These are phyloP conservation scores for Semicossyphus pulcher DNA, from an alignment of 2,113 vertebrate species.

Conservation along the genomic window DNA sequence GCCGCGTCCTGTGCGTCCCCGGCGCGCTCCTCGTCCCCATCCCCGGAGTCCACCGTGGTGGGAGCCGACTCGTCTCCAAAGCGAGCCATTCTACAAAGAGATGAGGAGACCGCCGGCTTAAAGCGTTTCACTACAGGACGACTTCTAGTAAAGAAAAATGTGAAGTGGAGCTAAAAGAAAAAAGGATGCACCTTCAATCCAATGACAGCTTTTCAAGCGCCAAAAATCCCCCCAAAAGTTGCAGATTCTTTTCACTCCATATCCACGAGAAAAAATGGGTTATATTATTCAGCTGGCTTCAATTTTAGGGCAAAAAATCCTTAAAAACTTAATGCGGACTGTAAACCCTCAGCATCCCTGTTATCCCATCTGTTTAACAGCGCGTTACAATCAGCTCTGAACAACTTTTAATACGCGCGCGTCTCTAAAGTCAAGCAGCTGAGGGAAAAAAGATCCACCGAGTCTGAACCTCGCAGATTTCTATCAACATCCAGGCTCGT, in stretches of 20 bases:
- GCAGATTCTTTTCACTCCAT: slow-evolving; percentile 64
- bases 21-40: slow-evolving; percentile 89
- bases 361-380: slow-evolving; percentile 57
- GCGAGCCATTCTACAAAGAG: slow-evolving; percentile 93
- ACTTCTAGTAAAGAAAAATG: slow-evolving; percentile 16
- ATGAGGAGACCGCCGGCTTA: slow-evolving; percentile 48
- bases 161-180: background rate
- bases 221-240: slow-evolving; percentile 64
- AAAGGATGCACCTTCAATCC: slow-evolving; percentile 68
- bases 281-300: slow-evolving; percentile 25
- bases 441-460: slow-evolving; percentile 20
- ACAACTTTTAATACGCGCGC: slow-evolving; percentile 61
- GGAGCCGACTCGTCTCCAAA: slow-evolving; percentile 93
- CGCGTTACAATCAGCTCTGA: slow-evolving; percentile 35
- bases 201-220: slow-evolving; percentile 49
- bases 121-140: slow-evolving; percentile 14
- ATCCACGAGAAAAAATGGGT: slow-evolving; percentile 12
- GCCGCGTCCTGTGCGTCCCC: slow-evolving; percentile 85
- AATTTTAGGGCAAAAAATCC: slow-evolving; percentile 37
- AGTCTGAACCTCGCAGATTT: slow-evolving; percentile 29
- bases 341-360: slow-evolving; percentile 26
- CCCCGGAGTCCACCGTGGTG: slow-evolving; percentile 88
- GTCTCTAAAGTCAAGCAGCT: slow-evolving; percentile 35
- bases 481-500: slow-evolving; percentile 42
- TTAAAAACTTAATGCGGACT: slow-evolving; percentile 29